These are phyloP conservation scores for Colostygia pectinataria DNA, from an alignment of 2,888 invertebrate species.

Conservation along the genomic window DNA sequence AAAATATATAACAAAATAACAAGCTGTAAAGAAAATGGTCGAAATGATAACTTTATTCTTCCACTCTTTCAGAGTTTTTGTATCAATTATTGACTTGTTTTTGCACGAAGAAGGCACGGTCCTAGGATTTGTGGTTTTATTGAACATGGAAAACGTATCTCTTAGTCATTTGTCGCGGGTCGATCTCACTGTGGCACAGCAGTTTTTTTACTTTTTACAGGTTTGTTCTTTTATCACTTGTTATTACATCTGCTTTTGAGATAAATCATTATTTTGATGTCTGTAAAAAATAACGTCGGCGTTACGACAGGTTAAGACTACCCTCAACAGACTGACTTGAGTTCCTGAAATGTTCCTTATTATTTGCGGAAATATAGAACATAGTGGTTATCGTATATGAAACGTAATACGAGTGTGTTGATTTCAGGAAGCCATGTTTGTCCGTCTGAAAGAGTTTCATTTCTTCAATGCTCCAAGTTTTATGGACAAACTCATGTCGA, in stretches of 20 bases:
- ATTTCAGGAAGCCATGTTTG: conserved; percentile 85
- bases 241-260: too few relatives aligned
- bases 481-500: conserved; percentile 85
- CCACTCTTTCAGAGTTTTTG: conserved; percentile 51
- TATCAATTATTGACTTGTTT: conserved; percentile 60
- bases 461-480: conserved; percentile 86
- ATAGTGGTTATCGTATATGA: too few relatives aligned
- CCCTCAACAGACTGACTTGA: too few relatives aligned
- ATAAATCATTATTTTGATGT: too few relatives aligned
- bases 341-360: too few relatives aligned
- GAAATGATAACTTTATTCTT: too few relatives aligned
- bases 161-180: conserved; percentile 86
- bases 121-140: conserved; percentile 83
- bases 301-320: too few relatives aligned
- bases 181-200: conserved; percentile 85
- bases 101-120: conserved; percentile 81
- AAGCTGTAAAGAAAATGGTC: too few relatives aligned
- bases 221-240: conserved; percentile 44
- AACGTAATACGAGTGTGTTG: too few relatives aligned
- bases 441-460: conserved; percentile 85
- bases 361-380: too few relatives aligned
- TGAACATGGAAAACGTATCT: conserved; percentile 85
- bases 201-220: conserved; percentile 86
- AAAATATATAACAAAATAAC: too few relatives aligned
- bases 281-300: too few relatives aligned